Evolutionary conservation across 2,797 vertebrate genomes (phyloP).

Genomic region (Mallotus villosus): DNA sequence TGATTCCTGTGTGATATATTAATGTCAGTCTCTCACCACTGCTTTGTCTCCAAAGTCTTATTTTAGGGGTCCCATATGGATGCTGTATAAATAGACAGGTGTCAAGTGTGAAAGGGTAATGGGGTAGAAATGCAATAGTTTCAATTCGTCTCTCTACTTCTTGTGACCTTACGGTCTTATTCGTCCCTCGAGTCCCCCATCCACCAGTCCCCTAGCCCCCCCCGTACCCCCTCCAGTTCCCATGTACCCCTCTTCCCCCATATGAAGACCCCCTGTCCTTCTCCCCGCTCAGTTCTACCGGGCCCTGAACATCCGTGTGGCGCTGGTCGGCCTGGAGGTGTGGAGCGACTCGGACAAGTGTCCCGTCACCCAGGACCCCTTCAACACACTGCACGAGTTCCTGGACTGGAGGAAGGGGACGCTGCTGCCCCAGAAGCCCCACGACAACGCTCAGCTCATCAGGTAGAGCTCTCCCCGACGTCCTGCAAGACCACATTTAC

Average conservation of each 20-base stretch:
- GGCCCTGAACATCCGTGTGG: slow-evolving; percentile 91
- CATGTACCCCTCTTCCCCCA: not conserved
- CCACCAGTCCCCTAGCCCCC: no score
- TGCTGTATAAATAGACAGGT: slow-evolving; percentile 10
- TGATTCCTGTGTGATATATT: slow-evolving; percentile 56
- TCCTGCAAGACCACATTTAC: no score
- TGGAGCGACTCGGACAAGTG: slow-evolving; percentile 96
- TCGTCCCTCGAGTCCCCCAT: no score
- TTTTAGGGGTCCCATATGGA: slow-evolving; percentile 27
- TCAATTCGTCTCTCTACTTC: no score
- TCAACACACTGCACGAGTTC: slow-evolving; percentile 94
- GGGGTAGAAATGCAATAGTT: not conserved
- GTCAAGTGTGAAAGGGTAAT: not conserved
- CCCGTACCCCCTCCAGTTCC: not conserved
- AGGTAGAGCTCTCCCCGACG: slow-evolving; percentile 71
- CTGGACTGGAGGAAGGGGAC: slow-evolving; percentile 97
- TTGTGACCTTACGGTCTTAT: no score
- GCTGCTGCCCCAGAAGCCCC: slow-evolving; percentile 89
- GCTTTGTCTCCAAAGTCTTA: slow-evolving; percentile 45
- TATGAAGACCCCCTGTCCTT: no score
- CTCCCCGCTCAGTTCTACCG: slow-evolving; percentile 85
- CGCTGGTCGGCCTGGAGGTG: slow-evolving; percentile 93
- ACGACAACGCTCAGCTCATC: slow-evolving; percentile 96
- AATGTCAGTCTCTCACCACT: slow-evolving; percentile 58
- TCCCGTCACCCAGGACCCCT: slow-evolving; percentile 92